phyloP scores from a whole-genome alignment of 2,888 invertebrate species.

The Slavum lentiscoides region DNA sequence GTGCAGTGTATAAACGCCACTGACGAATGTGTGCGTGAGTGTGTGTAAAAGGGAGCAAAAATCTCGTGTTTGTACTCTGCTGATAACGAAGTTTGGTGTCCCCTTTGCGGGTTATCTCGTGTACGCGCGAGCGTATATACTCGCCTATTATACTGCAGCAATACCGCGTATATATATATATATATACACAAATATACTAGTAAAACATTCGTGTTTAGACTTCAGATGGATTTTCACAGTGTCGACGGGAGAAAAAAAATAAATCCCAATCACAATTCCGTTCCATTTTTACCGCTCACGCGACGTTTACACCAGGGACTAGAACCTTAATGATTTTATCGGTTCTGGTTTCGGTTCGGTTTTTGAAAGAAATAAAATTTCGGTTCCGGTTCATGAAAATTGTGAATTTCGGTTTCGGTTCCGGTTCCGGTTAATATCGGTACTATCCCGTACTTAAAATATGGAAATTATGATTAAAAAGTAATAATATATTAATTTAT shows the following conservation, averaged over 20 bases:
- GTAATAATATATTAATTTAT: no score
- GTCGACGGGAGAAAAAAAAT: constrained; percentile 9
- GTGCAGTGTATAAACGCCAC: neutral
- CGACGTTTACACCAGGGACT: no score
- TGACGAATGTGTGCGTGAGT: constrained; percentile 6
- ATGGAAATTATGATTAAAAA: no score
- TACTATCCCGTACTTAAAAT: no score
- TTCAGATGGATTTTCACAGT: constrained; percentile 18
- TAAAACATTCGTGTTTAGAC: constrained; percentile 20
- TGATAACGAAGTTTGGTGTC: constrained; percentile 35
- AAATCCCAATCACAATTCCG: neutral
- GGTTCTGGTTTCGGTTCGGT: no score
- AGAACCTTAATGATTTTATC: no score
- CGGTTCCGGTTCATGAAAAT: no score
- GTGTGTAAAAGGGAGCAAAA: constrained; percentile 23
- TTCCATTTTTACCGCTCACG: no score
- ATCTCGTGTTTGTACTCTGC: constrained; percentile 44
- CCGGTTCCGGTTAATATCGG: no score
- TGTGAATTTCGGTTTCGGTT: no score
- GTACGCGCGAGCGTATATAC: neutral
- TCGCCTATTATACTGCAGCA: neutral
- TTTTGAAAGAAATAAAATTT: no score
- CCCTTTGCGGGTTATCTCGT: constrained; percentile 18
- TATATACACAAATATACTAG: neutral
- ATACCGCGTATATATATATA: neutral